phyloP scores from a whole-genome alignment of 2,888 invertebrate species.

The Philonicus albiceps region DNA sequence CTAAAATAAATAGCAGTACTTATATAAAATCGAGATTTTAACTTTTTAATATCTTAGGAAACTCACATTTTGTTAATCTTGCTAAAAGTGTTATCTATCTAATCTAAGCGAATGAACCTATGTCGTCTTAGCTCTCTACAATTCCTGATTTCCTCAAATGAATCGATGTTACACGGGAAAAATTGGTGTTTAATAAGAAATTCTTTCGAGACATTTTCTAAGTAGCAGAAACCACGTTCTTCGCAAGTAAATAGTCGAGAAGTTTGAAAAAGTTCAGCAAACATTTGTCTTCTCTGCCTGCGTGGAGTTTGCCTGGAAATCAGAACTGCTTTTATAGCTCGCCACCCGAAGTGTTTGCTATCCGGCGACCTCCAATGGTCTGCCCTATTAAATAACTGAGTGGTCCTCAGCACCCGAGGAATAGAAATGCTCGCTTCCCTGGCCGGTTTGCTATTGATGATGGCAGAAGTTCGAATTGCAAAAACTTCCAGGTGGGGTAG shows the following conservation, averaged over 20 bases:
- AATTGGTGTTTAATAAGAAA: neutral
- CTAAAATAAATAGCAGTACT: too few relatives aligned
- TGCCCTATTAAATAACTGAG: neutral
- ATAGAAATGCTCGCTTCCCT: neutral
- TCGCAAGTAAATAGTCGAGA: neutral
- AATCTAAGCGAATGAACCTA: neutral
- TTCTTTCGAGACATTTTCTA: neutral
- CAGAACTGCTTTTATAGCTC: neutral
- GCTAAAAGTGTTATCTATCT: neutral
- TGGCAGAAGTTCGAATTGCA: neutral
- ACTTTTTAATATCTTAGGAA: too few relatives aligned
- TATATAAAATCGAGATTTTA: too few relatives aligned
- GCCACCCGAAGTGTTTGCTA: neutral
- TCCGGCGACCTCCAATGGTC: neutral
- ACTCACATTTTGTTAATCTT: too few relatives aligned
- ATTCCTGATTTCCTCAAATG: neutral
- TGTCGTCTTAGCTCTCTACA: neutral
- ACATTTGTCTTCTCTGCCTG: neutral
- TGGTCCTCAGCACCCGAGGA: neutral
- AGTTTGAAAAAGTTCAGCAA: neutral
- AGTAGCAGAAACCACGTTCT: neutral
- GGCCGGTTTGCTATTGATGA: neutral
- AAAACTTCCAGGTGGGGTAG: neutral
- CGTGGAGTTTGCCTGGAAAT: neutral
- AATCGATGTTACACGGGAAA: neutral